Conservation (phyloP, 2,888 invertebrate species). For the Tenthredo notha region DNA sequence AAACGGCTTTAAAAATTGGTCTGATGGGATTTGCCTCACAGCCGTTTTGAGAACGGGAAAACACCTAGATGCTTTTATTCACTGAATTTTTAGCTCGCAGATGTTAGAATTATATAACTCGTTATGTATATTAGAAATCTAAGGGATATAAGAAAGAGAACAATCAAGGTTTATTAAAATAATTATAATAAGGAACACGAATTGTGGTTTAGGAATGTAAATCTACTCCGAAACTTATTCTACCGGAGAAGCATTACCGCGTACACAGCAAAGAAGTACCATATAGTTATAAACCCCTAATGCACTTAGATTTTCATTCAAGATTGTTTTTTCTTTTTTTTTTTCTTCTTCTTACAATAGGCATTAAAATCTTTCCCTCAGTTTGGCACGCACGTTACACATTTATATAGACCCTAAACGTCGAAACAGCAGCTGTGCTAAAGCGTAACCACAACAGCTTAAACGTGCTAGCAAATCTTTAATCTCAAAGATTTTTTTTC, state of each 20-base stretch:
- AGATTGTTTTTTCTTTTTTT: not conserved
- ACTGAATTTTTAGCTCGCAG: not conserved
- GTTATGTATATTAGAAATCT: not conserved
- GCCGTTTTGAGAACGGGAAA: not conserved
- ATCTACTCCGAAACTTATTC: not conserved
- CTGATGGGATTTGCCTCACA: slow-evolving; percentile 16
- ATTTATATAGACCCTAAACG: not conserved
- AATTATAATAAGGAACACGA: not conserved
- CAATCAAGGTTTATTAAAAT: not conserved
- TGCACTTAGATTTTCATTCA: not conserved
- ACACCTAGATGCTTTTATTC: not conserved
- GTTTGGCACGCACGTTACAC: not conserved
- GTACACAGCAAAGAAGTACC: not conserved
- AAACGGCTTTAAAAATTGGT: slow-evolving; percentile 16
- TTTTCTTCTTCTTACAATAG: not conserved
- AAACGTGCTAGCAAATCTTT: not conserved
- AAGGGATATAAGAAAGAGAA: not conserved
- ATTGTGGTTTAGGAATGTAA: not conserved
- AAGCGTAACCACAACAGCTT: not conserved
- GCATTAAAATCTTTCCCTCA: slow-evolving; percentile 22
- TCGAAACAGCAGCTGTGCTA: not conserved
- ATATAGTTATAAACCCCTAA: not conserved
- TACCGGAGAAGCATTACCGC: not conserved
- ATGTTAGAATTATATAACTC: not conserved
- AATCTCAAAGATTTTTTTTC: not conserved